phyloP scores from a whole-genome alignment of 2,797 vertebrate genomes.

The Acanthopagrus latus region DNA sequence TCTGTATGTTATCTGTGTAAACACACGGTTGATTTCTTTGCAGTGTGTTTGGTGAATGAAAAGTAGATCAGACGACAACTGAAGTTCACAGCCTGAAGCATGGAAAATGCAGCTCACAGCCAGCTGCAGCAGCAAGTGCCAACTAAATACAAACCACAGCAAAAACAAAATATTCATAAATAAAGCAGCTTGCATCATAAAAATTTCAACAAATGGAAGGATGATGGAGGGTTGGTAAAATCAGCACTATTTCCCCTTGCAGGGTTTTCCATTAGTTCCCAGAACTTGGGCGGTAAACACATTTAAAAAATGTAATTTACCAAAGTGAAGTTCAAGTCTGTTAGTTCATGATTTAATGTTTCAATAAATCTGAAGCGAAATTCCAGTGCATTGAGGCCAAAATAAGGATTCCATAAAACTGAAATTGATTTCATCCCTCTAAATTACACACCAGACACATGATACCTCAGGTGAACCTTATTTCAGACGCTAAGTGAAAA shows the following conservation, averaged over 20 bases:
- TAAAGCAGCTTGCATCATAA: background rate
- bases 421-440: background rate
- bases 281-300: background rate
- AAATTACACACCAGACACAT: background rate
- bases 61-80: conserved; percentile 23
- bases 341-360: background rate
- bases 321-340: background rate
- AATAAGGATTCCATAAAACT: background rate
- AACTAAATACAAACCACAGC: conserved; percentile 11
- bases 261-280: background rate
- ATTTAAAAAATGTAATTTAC: background rate
- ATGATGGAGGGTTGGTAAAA: background rate
- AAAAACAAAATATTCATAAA: conserved; percentile 3
- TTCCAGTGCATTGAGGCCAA: no score
- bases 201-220: background rate
- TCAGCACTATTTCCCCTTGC: background rate
- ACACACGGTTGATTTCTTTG: conserved; percentile 11
- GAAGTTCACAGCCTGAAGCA: conserved; percentile 21
- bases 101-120: conserved; percentile 23
- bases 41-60: conserved; percentile 9
- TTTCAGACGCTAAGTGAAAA: background rate
- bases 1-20: conserved; percentile 2
- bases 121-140: background rate
- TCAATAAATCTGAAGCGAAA: no score
- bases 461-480: background rate